These are phyloP conservation scores for Heliconius sara DNA, from an alignment of 2,888 invertebrate species.

Conservation along the genomic window DNA sequence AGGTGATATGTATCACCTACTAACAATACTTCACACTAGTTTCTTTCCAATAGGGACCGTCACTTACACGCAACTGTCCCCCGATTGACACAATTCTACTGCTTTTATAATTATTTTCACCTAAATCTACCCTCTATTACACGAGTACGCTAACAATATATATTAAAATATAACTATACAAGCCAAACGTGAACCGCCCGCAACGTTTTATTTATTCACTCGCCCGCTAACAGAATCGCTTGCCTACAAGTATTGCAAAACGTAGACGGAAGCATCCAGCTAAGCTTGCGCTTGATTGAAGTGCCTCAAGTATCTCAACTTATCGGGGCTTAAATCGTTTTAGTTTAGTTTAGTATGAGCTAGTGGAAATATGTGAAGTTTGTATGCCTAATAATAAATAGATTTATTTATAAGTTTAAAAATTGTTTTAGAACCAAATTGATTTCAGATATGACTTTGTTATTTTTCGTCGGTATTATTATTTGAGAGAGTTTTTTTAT, in stretches of 20 bases:
- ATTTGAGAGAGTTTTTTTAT: too few relatives aligned
- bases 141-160: too few relatives aligned
- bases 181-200: slow-evolving; percentile 35
- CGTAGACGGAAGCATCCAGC: slow-evolving; percentile 26
- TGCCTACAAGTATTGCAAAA: slow-evolving; percentile 30
- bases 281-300: slow-evolving; percentile 19
- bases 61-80: too few relatives aligned
- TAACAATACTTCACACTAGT: too few relatives aligned
- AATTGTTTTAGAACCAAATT: not conserved
- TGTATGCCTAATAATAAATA: not conserved
- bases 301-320: slow-evolving; percentile 18
- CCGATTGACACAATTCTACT: too few relatives aligned
- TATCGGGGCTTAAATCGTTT: slow-evolving; percentile 9
- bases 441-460: too few relatives aligned
- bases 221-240: slow-evolving; percentile 31
- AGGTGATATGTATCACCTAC: too few relatives aligned
- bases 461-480: too few relatives aligned
- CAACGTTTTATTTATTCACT: slow-evolving; percentile 43
- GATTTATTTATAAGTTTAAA: not conserved
- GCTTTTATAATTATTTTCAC: too few relatives aligned
- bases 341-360: slow-evolving; percentile 6
- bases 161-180: not conserved
- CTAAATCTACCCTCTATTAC: too few relatives aligned
- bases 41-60: too few relatives aligned
- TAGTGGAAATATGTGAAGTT: not conserved